A percentile compares a stretch with the other conserved stretches of the same genome.
Conservation (phyloP, 2,797 vertebrate genomes). For the Coregonus sp. region DNA sequence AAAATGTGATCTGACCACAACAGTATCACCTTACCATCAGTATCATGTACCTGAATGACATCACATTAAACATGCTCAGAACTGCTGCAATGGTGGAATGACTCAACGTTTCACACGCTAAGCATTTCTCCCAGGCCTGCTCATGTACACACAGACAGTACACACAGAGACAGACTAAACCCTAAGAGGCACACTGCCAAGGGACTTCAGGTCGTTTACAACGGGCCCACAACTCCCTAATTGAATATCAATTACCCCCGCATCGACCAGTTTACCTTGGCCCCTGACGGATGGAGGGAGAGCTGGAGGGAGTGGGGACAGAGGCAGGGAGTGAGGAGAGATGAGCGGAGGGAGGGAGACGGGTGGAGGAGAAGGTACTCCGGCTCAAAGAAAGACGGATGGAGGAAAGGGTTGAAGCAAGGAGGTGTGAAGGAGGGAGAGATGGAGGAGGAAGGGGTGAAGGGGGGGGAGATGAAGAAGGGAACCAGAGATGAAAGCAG, state of each 20-base stretch:
- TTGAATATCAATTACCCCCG: constrained; percentile 56
- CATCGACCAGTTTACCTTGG: constrained; percentile 53
- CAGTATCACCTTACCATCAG: background rate
- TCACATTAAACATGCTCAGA: background rate
- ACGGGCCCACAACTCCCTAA: constrained; percentile 53
- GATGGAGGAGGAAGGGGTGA: too few species aligned
- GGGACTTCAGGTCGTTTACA: constrained; percentile 53
- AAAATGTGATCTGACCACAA: constrained; percentile 6
- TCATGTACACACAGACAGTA: background rate
- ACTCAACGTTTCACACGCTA: background rate
- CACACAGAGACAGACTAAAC: background rate
- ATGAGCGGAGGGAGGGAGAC: background rate
- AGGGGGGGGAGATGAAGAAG: constrained; percentile 10
- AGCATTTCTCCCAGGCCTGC: too few species aligned
- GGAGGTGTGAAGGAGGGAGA: too few species aligned
- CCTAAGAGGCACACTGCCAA: constrained; percentile 39
- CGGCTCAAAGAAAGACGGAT: background rate
- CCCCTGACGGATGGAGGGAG: background rate
- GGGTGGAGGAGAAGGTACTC: background rate
- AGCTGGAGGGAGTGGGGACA: constrained; percentile 12
- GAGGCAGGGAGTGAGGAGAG: background rate
- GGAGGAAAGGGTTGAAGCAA: too few species aligned
- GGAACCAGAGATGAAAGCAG: background rate
- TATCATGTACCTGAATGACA: background rate
- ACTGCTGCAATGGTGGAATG: background rate